Percentiles rank a stretch among this genome's conserved stretches.
phyloP scores from a whole-genome alignment of 2,113 vertebrate species.

The Elanus axillaris region DNA sequence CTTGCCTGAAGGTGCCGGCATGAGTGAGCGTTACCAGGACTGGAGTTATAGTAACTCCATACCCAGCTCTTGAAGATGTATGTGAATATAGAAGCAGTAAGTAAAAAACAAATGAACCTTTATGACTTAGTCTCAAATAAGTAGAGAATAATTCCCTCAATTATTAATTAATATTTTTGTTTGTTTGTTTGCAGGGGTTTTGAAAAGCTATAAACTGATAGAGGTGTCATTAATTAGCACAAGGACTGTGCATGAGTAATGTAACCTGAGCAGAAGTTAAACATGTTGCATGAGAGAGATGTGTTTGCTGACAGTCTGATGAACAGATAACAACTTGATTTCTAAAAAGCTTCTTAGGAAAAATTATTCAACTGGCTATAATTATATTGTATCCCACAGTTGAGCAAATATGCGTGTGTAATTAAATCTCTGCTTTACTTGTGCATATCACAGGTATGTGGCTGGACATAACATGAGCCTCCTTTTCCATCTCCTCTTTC shows the following conservation, averaged over 20 bases:
- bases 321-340: conserved; percentile 34
- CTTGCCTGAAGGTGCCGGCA: not conserved
- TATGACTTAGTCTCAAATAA: not conserved
- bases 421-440: not conserved
- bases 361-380: conserved; percentile 24
- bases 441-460: not conserved
- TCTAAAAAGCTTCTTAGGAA: not conserved
- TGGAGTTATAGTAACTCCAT: not conserved
- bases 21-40: not conserved
- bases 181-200: not conserved
- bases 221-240: not conserved
- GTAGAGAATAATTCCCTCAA: not conserved
- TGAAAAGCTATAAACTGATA: not conserved
- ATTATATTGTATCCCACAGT: not conserved
- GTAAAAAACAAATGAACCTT: not conserved
- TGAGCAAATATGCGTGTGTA: not conserved
- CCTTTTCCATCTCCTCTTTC: not conserved
- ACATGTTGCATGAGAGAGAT: not conserved
- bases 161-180: not conserved
- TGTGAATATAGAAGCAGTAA: not conserved
- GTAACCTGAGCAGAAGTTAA: conserved; percentile 24
- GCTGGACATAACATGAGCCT: not conserved
- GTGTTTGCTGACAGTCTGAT: conserved; percentile 32
- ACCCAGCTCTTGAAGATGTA: not conserved
- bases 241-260: not conserved